phyloP scores from a whole-genome alignment of 2,888 invertebrate genomes.

The Protula sp. region DNA sequence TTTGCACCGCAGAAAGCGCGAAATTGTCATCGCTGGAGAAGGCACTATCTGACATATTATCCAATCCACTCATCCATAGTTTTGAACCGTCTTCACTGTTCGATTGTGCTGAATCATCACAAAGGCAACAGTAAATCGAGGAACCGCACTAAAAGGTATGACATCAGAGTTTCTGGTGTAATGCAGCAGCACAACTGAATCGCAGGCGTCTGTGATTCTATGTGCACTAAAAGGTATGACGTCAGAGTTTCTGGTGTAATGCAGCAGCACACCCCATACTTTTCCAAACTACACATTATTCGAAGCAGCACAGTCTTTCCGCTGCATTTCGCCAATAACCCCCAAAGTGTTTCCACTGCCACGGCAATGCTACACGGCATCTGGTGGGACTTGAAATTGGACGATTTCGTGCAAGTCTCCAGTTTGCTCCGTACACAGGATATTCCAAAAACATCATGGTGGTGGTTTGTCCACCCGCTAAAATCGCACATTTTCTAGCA shows the following conservation, averaged over 20 bases:
- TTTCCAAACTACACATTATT: slow-evolving; percentile 32
- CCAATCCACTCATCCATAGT: background rate
- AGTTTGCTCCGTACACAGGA: background rate
- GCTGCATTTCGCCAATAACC: slow-evolving; percentile 28
- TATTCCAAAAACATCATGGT: slow-evolving; percentile 44
- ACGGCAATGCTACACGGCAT: slow-evolving; percentile 34
- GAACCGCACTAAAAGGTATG: slow-evolving; percentile 9
- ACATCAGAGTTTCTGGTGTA: slow-evolving; percentile 31
- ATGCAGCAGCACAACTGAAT: slow-evolving; percentile 35
- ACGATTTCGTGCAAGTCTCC: background rate
- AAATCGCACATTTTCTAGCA: slow-evolving; percentile 42
- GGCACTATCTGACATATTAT: slow-evolving; percentile 39
- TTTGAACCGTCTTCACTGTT: background rate
- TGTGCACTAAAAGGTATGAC: slow-evolving; percentile 25
- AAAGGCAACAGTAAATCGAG: background rate
- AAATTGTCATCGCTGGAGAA: slow-evolving; percentile 41
- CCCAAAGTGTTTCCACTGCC: slow-evolving; percentile 35
- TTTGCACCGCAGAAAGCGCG: slow-evolving; percentile 13
- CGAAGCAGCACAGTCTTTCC: slow-evolving; percentile 31
- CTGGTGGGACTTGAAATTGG: background rate
- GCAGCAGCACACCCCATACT: slow-evolving; percentile 45
- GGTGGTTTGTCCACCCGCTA: slow-evolving; percentile 39
- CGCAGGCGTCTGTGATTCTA: slow-evolving; percentile 30
- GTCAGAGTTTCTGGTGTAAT: slow-evolving; percentile 34
- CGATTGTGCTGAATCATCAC: slow-evolving; percentile 7